These are phyloP conservation scores for Pseudomyrmex sp. DNA, from an alignment of 1,140 invertebrate species.

Conservation along the genomic window DNA sequence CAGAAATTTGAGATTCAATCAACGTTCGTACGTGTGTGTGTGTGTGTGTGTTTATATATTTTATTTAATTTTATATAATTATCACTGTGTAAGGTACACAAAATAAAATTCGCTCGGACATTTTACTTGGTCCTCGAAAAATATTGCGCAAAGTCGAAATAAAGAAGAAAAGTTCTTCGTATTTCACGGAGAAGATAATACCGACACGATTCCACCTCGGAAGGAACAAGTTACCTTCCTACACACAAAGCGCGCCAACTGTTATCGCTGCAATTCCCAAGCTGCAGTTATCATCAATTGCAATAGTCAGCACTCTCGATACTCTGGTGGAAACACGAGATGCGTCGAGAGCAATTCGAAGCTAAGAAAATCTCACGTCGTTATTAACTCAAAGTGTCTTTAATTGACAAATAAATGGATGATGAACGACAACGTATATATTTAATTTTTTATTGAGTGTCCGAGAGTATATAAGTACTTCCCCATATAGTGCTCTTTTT, in stretches of 20 bases:
- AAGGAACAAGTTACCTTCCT: conserved; percentile 17
- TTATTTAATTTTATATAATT: not conserved
- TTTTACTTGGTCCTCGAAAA: not conserved
- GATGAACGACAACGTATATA: not conserved
- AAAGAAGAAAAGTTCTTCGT: not conserved
- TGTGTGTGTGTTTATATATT: not conserved
- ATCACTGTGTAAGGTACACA: not conserved
- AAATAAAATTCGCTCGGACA: not conserved
- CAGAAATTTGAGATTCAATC: conserved; percentile 12
- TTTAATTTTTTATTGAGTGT: not conserved
- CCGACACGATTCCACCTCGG: not conserved
- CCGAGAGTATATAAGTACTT: conserved; percentile 28
- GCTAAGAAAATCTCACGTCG: conserved; percentile 13
- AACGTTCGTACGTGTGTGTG: not conserved
- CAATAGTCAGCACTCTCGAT: conserved; percentile 48
- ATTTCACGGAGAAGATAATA: conserved; percentile 20
- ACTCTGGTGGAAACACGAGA: conserved; percentile 20
- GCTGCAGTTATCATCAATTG: conserved; percentile 54
- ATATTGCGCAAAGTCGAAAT: not conserved
- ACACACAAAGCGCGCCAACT: conserved; percentile 1
- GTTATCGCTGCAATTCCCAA: conserved; percentile 52
- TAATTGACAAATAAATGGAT: conserved; percentile 19
- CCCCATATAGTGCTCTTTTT: not conserved
- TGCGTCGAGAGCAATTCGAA: not conserved
- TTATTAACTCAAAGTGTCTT: conserved; percentile 3